A percentile compares a stretch with the other conserved stretches of the same genome.
Evolutionary conservation across 2,113 vertebrate species (phyloP).

Genomic region (Crotalus viridis): DNA sequence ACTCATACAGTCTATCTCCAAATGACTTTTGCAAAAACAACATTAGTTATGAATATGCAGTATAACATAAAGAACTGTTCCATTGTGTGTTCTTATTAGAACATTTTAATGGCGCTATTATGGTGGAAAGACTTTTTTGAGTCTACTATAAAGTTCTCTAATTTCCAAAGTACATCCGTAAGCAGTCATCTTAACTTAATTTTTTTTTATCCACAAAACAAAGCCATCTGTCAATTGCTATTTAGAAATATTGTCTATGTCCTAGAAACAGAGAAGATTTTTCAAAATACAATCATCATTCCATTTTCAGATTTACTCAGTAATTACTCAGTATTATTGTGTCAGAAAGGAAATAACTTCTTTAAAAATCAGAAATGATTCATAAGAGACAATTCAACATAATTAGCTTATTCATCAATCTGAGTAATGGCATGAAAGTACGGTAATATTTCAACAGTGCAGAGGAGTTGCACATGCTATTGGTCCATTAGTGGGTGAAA

Average conservation of each 20-base stretch:
- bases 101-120: conserved; percentile 91
- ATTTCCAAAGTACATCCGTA: conserved; percentile 90
- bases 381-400: not conserved
- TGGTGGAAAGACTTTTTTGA: conserved; percentile 91
- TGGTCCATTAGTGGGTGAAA: too few species aligned
- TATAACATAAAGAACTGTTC: conserved; percentile 86
- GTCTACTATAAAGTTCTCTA: conserved; percentile 89
- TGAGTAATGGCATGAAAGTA: not conserved
- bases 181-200: conserved; percentile 86
- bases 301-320: not conserved
- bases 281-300: too few species aligned
- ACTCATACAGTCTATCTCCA: not conserved
- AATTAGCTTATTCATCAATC: not conserved
- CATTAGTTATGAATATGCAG: conserved; percentile 66
- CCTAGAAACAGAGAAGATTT: conserved; percentile 52
- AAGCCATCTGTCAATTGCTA: conserved; percentile 84
- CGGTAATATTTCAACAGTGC: not conserved
- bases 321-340: not conserved
- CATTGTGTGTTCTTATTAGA: conserved; percentile 90
- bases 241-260: conserved; percentile 89
- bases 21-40: not conserved
- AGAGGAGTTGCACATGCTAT: not conserved
- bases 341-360: too few species aligned
- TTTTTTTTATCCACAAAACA: conserved; percentile 88
- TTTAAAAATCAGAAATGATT: not conserved